phyloP scores from a whole-genome alignment of 2,113 vertebrate genomes.

The Paedocypris sp. region DNA sequence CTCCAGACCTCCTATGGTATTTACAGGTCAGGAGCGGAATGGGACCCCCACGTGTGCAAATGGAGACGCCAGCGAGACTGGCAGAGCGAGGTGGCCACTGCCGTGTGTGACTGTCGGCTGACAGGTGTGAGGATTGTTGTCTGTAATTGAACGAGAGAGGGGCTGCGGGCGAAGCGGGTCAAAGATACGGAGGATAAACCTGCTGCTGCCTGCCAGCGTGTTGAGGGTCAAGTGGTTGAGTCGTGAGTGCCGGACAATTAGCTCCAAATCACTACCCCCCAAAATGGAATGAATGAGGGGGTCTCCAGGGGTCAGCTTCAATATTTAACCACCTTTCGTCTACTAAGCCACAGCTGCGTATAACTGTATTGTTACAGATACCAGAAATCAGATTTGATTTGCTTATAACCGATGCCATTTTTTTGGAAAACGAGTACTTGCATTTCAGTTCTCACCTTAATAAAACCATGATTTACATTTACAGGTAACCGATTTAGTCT shows the following conservation, averaged over 20 bases:
- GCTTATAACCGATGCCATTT: no score
- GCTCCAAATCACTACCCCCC: slow-evolving; percentile 18
- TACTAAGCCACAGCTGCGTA: background rate
- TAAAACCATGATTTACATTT: no score
- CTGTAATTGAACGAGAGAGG: slow-evolving; percentile 39
- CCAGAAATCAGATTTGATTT: background rate
- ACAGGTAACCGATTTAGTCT: no score
- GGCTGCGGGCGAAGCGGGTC: slow-evolving; percentile 16
- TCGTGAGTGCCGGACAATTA: slow-evolving; percentile 10
- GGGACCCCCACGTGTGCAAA: background rate
- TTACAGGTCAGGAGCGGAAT: slow-evolving; percentile 22
- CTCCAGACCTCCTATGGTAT: slow-evolving; percentile 40
- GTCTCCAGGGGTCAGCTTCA: slow-evolving; percentile 4
- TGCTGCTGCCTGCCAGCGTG: slow-evolving; percentile 11
- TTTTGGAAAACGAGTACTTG: no score
- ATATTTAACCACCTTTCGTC: background rate
- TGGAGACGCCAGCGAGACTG: background rate
- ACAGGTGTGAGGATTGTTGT: slow-evolving; percentile 38
- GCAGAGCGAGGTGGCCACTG: background rate
- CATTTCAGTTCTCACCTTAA: no score
- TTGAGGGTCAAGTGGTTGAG: slow-evolving; percentile 8
- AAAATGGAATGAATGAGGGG: background rate
- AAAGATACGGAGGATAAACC: slow-evolving; percentile 10
- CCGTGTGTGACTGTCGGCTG: background rate
- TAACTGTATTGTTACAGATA: background rate